phyloP scores from a whole-genome alignment of 1,140 invertebrate species.

The Mycetomoellerius zeteki region DNA sequence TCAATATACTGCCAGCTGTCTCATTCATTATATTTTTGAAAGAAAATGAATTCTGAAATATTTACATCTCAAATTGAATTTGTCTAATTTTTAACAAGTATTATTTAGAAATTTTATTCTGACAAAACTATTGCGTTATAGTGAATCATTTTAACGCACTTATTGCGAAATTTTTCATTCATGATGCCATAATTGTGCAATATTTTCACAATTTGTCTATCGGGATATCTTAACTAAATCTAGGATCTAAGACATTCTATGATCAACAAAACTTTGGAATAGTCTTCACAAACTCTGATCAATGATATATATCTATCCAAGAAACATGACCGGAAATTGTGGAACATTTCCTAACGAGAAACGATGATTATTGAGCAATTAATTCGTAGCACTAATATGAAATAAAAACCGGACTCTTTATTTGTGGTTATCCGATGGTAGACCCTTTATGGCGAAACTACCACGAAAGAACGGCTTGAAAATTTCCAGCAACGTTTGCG shows the following conservation, averaged over 20 bases:
- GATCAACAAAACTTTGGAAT: conserved; percentile 23
- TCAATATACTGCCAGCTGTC: too few relatives aligned
- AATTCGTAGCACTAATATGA: too few relatives aligned
- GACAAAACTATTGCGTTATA: too few relatives aligned
- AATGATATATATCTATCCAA: not conserved
- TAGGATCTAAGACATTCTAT: not conserved
- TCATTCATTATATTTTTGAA: too few relatives aligned
- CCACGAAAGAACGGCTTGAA: conserved; percentile 90
- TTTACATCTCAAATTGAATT: too few relatives aligned
- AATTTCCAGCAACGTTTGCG: conserved; percentile 89
- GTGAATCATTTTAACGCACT: too few relatives aligned
- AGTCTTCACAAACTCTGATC: not conserved
- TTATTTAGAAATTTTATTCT: too few relatives aligned
- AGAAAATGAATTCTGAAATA: too few relatives aligned
- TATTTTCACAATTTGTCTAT: too few relatives aligned
- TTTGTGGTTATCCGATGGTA: conserved; percentile 83
- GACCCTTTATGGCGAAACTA: conserved; percentile 89
- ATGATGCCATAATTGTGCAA: too few relatives aligned
- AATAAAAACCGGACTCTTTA: not conserved
- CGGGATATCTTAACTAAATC: not conserved
- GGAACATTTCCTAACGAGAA: conserved; percentile 16
- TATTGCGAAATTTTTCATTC: too few relatives aligned
- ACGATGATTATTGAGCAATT: conserved; percentile 56
- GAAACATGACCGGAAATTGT: conserved; percentile 4
- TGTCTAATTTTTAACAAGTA: too few relatives aligned